Conservation (phyloP, 2,113 vertebrate species). For the Pyxicephalus adspersus region DNA sequence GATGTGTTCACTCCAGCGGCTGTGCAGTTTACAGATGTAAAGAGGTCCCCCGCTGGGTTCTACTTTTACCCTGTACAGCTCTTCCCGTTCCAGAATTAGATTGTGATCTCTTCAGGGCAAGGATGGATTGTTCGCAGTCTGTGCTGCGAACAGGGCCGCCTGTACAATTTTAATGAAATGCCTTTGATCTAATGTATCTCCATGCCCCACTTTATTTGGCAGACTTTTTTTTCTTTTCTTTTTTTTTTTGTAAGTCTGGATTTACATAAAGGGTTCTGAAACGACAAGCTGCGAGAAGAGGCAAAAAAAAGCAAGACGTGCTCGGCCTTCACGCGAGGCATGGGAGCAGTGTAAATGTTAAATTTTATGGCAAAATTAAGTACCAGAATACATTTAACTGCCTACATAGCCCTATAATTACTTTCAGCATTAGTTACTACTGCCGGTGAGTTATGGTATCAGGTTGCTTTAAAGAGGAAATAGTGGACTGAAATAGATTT, state of each 20-base stretch:
- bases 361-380: slow-evolving; percentile 56
- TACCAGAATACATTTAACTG: slow-evolving; percentile 56
- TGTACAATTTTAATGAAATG: slow-evolving; percentile 49
- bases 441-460: slow-evolving; percentile 47
- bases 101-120: slow-evolving; percentile 53
- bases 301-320: slow-evolving; percentile 45
- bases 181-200: slow-evolving; percentile 52
- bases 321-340: slow-evolving; percentile 48
- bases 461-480: slow-evolving; percentile 30
- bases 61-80: slow-evolving; percentile 10
- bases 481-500: neutral
- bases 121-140: slow-evolving; percentile 38
- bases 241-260: slow-evolving; percentile 29
- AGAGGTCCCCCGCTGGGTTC: slow-evolving; percentile 8
- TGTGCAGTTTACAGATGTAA: slow-evolving; percentile 27
- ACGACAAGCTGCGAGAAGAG: neutral
- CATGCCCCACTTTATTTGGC: slow-evolving; percentile 51
- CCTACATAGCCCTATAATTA: slow-evolving; percentile 56
- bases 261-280: slow-evolving; percentile 43
- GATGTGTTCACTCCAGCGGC: slow-evolving; percentile 13
- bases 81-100: slow-evolving; percentile 37
- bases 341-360: slow-evolving; percentile 57
- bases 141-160: slow-evolving; percentile 21
- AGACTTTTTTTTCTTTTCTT: no score
- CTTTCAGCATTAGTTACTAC: slow-evolving; percentile 56